Conservation (phyloP, 2,113 vertebrate species). For the Microtus ochrogaster region DNA sequence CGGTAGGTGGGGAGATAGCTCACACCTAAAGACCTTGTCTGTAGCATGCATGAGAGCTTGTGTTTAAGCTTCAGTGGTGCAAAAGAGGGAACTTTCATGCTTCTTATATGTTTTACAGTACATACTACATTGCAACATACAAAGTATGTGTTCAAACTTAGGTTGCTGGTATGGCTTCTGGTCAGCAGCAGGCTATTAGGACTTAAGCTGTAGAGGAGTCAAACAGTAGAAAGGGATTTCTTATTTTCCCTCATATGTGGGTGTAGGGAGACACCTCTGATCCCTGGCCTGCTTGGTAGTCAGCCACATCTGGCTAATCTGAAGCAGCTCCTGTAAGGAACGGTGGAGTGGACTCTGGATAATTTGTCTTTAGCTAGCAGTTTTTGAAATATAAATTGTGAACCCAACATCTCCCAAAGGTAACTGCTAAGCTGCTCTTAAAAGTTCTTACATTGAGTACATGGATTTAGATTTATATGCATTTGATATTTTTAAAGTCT, state of each 20-base stretch:
- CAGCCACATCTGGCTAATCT: not conserved
- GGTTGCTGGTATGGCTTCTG: not conserved
- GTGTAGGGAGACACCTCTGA: not conserved
- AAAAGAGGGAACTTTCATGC: not conserved
- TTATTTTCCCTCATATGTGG: not conserved
- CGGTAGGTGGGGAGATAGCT: not conserved
- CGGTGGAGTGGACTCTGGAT: constrained; percentile 5
- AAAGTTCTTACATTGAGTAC: not conserved
- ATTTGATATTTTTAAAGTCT: not conserved
- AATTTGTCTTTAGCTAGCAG: not conserved
- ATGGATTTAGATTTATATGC: constrained; percentile 25
- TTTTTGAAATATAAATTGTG: constrained; percentile 48
- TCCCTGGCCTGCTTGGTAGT: not conserved
- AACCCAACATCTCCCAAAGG: constrained; percentile 17
- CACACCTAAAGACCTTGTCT: not conserved
- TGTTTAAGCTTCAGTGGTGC: not conserved
- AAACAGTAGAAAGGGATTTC: not conserved
- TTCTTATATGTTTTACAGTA: not conserved
- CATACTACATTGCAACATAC: not conserved
- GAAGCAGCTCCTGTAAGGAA: not conserved
- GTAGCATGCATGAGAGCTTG: not conserved
- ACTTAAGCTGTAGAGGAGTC: not conserved
- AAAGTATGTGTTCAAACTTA: too few species aligned
- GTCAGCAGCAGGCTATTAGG: not conserved
- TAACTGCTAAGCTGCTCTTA: not conserved